Base-by-base conservation (phyloP, 2,888 invertebrate species). In the Galerucella calmariensis region DNA sequence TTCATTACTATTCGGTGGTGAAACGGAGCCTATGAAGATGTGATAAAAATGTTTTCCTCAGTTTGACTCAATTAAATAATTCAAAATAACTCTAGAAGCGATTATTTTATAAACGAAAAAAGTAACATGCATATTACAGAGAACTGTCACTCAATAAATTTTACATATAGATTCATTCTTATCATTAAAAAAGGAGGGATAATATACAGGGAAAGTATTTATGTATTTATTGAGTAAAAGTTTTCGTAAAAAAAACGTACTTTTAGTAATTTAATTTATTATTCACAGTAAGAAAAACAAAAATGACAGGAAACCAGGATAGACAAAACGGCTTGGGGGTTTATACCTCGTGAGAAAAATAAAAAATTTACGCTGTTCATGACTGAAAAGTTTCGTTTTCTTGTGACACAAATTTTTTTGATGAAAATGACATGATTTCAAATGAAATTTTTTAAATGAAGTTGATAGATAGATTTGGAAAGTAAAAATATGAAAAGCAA, bases 191-290 rank as follows among this genome's bases (percentile, higher is more conserved):
- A 3, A 35, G 35, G 35, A 41, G 6, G 35, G 1, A 41, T 27
- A 41, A 41, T 35, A 35, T 35, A 35, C 35, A 35, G 35, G 35
- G 35, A 27, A 27, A 35, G 35, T 35, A 35, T 35, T 35, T 35
- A 5, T 5, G 35, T 35, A 56, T 56, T 16, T 20, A 56, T 56
- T 9, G 56, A 20, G 56, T 56, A 9, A 56, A 16, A 16, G 56
- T 56, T 56, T 16, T 20, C 16, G 10, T 16, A 16, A 16, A 20
- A 20, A 16, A 56, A 8, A 53, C 8, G 16, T 48, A 56, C n/a
- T 9, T 65, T 65, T 65, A 65, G 63, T 65, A 65, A n/a, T 65
- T 44, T 65, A 65, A 65, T 44, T 16, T 65, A 65, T 65, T 65
- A 65, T 65, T 65, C 46, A 65, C 63, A 65, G 20, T 20, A 16